These are phyloP conservation scores for Chrysolina oricalcia DNA, from an alignment of 2,888 invertebrate species.

Conservation along the genomic window DNA sequence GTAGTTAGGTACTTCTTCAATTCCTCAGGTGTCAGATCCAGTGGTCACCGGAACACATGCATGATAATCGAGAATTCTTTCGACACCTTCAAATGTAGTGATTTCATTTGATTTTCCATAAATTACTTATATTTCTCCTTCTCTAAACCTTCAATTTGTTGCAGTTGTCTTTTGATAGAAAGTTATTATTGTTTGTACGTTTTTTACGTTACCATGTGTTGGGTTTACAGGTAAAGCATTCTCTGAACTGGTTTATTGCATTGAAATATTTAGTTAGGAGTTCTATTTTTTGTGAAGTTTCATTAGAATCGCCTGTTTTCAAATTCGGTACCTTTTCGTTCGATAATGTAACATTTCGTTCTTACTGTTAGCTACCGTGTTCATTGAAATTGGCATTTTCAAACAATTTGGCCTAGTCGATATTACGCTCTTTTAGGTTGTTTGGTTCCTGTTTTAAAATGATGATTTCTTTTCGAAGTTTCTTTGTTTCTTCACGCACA, in stretches of 20 bases:
- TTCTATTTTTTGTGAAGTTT: too few relatives aligned
- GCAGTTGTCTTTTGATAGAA: not conserved
- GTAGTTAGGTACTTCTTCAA: slow-evolving; percentile 1
- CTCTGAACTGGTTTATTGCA: too few relatives aligned
- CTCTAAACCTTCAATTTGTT: slow-evolving; percentile 5
- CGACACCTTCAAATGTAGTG: not conserved
- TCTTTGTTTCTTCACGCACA: slow-evolving; percentile 12
- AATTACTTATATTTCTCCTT: not conserved
- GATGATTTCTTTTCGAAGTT: slow-evolving; percentile 21
- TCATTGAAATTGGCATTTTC: too few relatives aligned
- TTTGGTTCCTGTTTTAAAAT: not conserved
- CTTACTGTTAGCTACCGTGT: not conserved
- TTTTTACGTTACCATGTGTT: too few relatives aligned
- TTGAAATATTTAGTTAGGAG: too few relatives aligned
- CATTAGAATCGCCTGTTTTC: too few relatives aligned
- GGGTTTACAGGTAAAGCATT: too few relatives aligned
- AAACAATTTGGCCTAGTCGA: too few relatives aligned
- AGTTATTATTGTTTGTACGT: not conserved
- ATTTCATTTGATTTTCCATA: not conserved
- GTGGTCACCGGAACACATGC: slow-evolving; percentile 18
- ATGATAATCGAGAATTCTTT: too few relatives aligned
- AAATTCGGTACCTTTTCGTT: too few relatives aligned
- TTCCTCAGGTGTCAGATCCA: slow-evolving; percentile 14
- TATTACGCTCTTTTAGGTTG: too few relatives aligned
- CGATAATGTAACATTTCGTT: slow-evolving; percentile 1